Base-by-base conservation (phyloP, 2,888 invertebrate species). In the Diaphora mendica region DNA sequence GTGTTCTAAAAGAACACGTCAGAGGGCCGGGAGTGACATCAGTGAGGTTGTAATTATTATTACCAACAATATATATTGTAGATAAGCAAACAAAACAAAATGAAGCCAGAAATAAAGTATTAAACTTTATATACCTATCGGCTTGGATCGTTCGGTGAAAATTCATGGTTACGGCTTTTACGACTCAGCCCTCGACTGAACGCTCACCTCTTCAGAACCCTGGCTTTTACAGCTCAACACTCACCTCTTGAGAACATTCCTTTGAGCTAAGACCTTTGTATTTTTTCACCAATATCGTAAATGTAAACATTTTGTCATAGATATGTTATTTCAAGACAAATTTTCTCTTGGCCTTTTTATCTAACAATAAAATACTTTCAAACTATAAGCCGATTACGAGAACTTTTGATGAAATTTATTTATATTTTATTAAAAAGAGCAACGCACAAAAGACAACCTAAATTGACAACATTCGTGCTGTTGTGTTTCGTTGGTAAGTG, bases 81-180 rank as follows among this genome's bases (percentile, higher is more conserved):
- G 20, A 23, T 55, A 55, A 23, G n/a, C 3, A 8, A 39, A 23
- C 35, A 15, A 35, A 35, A n/a, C 44, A 33, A 48, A n/a, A 7
- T 51, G 35, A 26, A 65, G 35, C 23, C 17, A 9, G 68, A 3
- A 20, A 67, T 17, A 48, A 8, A 13, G 5, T 68, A 74, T 68
- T 65, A 64, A 70, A 68, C 68, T 74, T 62, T 48, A 76, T 39
- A 67, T 39, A 39, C n/a, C 48, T 42, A 39, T 26, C 48, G 33
- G 35, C 71, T 26, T 51, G 65, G 35, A 23, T 42, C 66, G 66
- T 42, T 66, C 35, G 44, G 72, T 81, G 74, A 84, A 83, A 84
- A 84, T 82, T 82, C 76, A 84, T 76, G 80, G 70, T 62, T 44
- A 82, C 72, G 78, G 77, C 79, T 76, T 76, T 82, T 75, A 68